Base-by-base conservation (phyloP, 2,113 vertebrate species). In the Procavia capensis region DNA sequence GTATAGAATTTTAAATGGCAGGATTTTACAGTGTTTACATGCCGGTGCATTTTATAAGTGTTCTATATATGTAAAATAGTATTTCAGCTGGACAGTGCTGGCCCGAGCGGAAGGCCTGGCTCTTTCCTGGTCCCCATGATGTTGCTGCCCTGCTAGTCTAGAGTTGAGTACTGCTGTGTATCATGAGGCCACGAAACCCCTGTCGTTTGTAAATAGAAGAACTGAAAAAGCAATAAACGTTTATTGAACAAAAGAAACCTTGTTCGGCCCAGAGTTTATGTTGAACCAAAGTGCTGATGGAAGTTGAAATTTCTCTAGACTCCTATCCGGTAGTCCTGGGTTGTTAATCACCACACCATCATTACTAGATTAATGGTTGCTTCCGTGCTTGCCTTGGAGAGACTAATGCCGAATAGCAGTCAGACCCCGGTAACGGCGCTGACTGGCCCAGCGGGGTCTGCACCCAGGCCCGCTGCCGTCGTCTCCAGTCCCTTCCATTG, bases 1-100 rank as follows among this genome's bases (percentile, higher is more conserved):
- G 98, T 98, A 98, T 98, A 99, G 98, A 98, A 96, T 98, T 99
- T 99, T 98, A 99, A 99, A 98, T 98, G 98, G 99, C 98, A 99
- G 98, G 99, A 99, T 98, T 99, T 98, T 99, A 99, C 99, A 99
- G 99, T 99, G 99, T 99, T 99, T 99, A 99, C 99, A 99, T 99
- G 99, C 99, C 99, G 99, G 98, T 99, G 99, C 99, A 99, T 99
- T 99, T 99, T 99, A 98, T 99, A 99, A 98, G 98, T 99, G 98
- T 99, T 98, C 98, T 99, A 99, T 99, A 98, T 98, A 98, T 99
- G 99, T 99, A 99, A 98, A 98, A 98, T 99, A 99, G 99, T 98
- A 98, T 98, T 99, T 34, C 97, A 98, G 98, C 96, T 66, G 99
- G 98, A 98, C 98, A 98, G 90, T 93, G 98, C 98, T 98, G 98